These are phyloP conservation scores for Lagria hirta DNA, from an alignment of 2,888 invertebrate genomes.

Conservation along the genomic window DNA sequence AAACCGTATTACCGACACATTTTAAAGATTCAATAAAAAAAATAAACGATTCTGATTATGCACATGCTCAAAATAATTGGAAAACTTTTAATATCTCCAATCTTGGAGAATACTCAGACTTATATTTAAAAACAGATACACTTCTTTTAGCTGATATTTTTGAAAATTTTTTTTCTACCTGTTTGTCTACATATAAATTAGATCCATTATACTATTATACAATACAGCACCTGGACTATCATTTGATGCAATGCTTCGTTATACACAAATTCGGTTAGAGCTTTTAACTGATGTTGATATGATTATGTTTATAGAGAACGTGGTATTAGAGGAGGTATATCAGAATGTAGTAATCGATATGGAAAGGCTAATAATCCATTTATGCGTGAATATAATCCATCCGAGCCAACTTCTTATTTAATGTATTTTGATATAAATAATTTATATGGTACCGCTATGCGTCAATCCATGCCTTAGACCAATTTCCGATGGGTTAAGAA, in stretches of 20 bases:
- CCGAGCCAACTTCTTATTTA: too few species aligned
- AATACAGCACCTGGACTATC: slow-evolving; percentile 38
- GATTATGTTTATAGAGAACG: slow-evolving; percentile 34
- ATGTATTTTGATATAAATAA: too few species aligned
- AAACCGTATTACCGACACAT: slow-evolving; percentile 25
- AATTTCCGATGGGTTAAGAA: too few species aligned
- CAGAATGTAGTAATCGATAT: slow-evolving; percentile 37
- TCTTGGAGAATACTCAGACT: slow-evolving; percentile 35
- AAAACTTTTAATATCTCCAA: slow-evolving; percentile 30
- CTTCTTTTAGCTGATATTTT: slow-evolving; percentile 39
- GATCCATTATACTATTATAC: slow-evolving; percentile 42
- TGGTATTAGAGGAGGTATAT: slow-evolving; percentile 40
- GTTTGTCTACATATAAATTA: slow-evolving; percentile 33
- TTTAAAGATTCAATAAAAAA: too few species aligned
- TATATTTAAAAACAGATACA: slow-evolving; percentile 40
- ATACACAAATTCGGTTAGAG: slow-evolving; percentile 35
- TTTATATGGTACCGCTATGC: too few species aligned
- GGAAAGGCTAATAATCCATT: slow-evolving; percentile 41
- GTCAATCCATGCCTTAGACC: too few species aligned
- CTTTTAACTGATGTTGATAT: slow-evolving; percentile 39
- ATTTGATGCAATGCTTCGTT: slow-evolving; percentile 42
- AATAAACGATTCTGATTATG: slow-evolving; percentile 33
- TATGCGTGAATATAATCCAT: slow-evolving; percentile 23
- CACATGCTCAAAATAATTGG: slow-evolving; percentile 36
- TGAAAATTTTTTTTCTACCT: slow-evolving; percentile 38